phyloP scores from a whole-genome alignment of 2,797 vertebrate species.

The Carapus acus region DNA sequence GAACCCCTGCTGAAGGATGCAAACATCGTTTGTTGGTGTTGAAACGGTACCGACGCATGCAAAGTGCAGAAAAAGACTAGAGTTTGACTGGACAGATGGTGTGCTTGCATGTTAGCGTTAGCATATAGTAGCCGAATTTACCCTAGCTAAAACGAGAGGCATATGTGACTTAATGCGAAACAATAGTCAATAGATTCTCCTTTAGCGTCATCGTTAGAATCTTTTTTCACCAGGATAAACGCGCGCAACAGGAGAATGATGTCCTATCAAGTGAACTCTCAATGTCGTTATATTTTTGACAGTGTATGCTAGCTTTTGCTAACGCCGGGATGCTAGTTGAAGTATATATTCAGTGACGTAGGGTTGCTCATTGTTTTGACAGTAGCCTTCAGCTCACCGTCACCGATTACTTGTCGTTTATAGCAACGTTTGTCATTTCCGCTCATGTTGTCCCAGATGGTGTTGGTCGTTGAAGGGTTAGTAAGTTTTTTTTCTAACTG shows the following conservation, averaged over 20 bases:
- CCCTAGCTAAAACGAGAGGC: conserved; percentile 40
- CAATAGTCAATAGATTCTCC: no score
- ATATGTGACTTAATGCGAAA: conserved; percentile 21
- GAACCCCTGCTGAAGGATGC: not conserved
- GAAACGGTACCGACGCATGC: not conserved
- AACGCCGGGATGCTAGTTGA: conserved; percentile 55
- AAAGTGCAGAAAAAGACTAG: conserved; percentile 2
- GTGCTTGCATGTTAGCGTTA: conserved; percentile 60
- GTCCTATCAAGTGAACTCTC: not conserved
- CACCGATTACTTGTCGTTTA: not conserved
- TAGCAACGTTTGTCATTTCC: no score
- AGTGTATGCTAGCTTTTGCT: conserved; percentile 47
- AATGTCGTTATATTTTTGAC: conserved; percentile 39
- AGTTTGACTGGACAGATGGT: conserved; percentile 34
- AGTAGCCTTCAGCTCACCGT: conserved; percentile 41
- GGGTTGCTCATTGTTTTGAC: conserved; percentile 69
- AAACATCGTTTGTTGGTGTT: not conserved
- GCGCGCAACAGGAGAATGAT: not conserved
- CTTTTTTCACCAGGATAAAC: not conserved
- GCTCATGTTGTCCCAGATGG: no score
- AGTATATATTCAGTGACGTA: conserved; percentile 64
- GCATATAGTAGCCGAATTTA: conserved; percentile 48
- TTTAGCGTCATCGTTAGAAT: not conserved
- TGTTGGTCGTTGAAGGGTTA: no score
- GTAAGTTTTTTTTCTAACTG: no score